phyloP scores from a whole-genome alignment of 1,140 invertebrate genomes.

The Hypsibius dujardini region DNA sequence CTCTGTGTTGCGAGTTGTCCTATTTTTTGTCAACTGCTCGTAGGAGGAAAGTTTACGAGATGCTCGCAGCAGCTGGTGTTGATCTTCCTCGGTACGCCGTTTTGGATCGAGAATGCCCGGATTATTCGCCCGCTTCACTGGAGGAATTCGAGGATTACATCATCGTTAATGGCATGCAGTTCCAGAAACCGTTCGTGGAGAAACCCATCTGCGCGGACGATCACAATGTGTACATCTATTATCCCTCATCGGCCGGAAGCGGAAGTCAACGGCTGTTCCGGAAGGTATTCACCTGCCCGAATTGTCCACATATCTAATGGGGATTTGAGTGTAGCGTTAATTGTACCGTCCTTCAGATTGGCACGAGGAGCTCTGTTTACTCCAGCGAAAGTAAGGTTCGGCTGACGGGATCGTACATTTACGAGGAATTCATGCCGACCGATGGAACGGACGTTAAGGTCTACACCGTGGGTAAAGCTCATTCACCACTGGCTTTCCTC shows the following conservation, averaged over 20 bases:
- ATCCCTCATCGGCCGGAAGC: conserved; percentile 86
- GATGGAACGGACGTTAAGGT: conserved; percentile 87
- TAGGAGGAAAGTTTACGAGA: conserved; percentile 78
- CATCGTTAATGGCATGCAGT: conserved; percentile 86
- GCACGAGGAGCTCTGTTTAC: conserved; percentile 91
- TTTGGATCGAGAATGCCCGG: conserved; percentile 72
- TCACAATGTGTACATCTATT: conserved; percentile 99
- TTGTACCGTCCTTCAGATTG: conserved; percentile 51
- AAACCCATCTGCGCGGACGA: conserved; percentile 96
- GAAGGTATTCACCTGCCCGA: conserved; percentile 47
- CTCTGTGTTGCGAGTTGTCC: conserved; percentile 22
- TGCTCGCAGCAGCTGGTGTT: conserved; percentile 79
- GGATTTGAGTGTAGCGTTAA: background rate
- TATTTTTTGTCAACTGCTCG: conserved; percentile 30
- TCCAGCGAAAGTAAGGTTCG: conserved; percentile 85
- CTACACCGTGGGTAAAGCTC: conserved; percentile 57
- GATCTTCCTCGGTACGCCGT: conserved; percentile 94
- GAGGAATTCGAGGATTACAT: conserved; percentile 96
- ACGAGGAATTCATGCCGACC: conserved; percentile 99
- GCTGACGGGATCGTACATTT: conserved; percentile 94
- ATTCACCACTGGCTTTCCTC: too few species aligned
- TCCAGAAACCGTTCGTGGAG: conserved; percentile 98
- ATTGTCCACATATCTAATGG: conserved; percentile 13
- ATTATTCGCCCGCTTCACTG: conserved; percentile 71
- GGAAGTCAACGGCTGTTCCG: conserved; percentile 89